phyloP scores from a whole-genome alignment of 2,797 vertebrate genomes.

The Myotis vivesi region DNA sequence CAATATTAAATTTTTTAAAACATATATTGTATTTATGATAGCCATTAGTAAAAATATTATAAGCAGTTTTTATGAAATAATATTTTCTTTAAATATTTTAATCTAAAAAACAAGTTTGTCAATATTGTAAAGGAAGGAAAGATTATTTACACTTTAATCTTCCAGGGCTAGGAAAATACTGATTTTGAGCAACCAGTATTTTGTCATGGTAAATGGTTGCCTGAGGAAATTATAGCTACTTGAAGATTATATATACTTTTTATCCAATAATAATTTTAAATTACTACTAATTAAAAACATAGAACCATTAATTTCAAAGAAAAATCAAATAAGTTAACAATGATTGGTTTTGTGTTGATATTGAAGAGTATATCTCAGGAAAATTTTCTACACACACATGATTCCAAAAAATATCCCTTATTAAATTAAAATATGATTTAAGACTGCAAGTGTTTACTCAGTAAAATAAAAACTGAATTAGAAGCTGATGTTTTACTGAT shows the following conservation, averaged over 20 bases:
- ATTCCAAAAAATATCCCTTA: neutral
- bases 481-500: neutral
- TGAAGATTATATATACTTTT: neutral
- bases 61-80: neutral
- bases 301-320: neutral
- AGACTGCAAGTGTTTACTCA: neutral
- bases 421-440: conserved; percentile 22
- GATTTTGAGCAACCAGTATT: conserved; percentile 13
- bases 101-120: neutral
- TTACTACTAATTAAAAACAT: conserved; percentile 1
- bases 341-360: neutral
- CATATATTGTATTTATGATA: neutral
- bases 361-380: neutral
- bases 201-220: neutral
- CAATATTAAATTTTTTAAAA: conserved; percentile 29
- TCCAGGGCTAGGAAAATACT: neutral
- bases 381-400: neutral
- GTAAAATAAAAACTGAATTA: conserved; percentile 10
- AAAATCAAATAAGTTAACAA: neutral
- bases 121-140: neutral
- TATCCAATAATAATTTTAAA: conserved; percentile 34
- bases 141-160: conserved; percentile 15
- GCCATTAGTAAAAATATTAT: neutral
- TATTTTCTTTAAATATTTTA: conserved; percentile 2
- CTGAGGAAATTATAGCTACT: conserved; percentile 33